These are phyloP conservation scores for Cyphomyrus discorhynchus DNA, from an alignment of 2,113 vertebrate genomes.

Conservation along the genomic window DNA sequence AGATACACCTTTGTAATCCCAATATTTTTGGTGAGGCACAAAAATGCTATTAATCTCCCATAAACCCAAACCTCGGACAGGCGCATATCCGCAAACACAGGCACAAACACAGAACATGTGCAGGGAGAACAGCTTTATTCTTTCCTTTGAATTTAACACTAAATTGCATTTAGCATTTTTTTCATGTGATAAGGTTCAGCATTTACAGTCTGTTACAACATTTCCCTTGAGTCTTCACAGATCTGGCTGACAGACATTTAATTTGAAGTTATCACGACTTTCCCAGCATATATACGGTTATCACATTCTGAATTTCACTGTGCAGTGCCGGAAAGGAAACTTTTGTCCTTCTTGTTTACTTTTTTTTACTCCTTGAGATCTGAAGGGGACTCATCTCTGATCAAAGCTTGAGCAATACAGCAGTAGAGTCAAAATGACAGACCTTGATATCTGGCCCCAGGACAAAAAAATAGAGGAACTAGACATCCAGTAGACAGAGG, in stretches of 20 bases:
- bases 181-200: slow-evolving; percentile 49
- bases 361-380: slow-evolving; percentile 49
- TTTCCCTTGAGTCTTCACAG: slow-evolving; percentile 52
- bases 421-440: slow-evolving; percentile 46
- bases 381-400: slow-evolving; percentile 60
- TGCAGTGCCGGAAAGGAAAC: slow-evolving; percentile 26
- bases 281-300: slow-evolving; percentile 21
- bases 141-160: slow-evolving; percentile 45
- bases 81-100: not conserved
- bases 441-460: slow-evolving; percentile 53
- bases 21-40: not conserved
- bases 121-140: slow-evolving; percentile 26
- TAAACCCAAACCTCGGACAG: not conserved
- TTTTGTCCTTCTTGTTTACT: slow-evolving; percentile 60
- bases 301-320: slow-evolving; percentile 28
- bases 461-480: not conserved
- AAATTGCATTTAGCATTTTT: slow-evolving; percentile 48
- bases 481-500: not conserved
- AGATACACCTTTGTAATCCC: slow-evolving; percentile 22
- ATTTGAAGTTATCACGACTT: slow-evolving; percentile 61
- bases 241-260: slow-evolving; percentile 64
- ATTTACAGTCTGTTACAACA: slow-evolving; percentile 48
- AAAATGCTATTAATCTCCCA: not conserved
- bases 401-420: slow-evolving; percentile 45
- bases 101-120: slow-evolving; percentile 16